These are phyloP conservation scores for Pocillopora verrucosa DNA, from an alignment of 64 coral and sea anemone species.

Conservation along the genomic window DNA sequence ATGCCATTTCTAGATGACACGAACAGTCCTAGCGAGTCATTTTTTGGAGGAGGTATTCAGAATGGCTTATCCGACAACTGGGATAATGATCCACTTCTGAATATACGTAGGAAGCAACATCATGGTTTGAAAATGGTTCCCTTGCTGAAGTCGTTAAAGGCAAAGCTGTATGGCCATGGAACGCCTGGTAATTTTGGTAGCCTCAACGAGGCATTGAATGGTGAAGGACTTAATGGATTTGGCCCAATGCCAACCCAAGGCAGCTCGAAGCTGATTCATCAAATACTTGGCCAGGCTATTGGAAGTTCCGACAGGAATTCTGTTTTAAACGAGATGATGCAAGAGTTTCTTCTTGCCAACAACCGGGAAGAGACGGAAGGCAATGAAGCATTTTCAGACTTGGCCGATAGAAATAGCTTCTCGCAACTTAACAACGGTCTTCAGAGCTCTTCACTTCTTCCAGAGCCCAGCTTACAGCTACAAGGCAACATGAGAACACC, in stretches of 20 bases:
- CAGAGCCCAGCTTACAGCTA: not conserved
- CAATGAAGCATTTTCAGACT: slow-evolving; percentile 74
- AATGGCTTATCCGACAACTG: slow-evolving; percentile 75
- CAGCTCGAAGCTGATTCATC: slow-evolving; percentile 44
- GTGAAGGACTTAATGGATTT: slow-evolving; percentile 46
- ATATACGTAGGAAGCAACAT: slow-evolving; percentile 15
- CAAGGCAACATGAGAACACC: slow-evolving; percentile 4
- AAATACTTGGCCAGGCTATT: slow-evolving; percentile 68
- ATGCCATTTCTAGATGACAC: slow-evolving; percentile 28
- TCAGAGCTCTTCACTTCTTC: not conserved
- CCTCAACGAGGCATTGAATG: slow-evolving; percentile 31
- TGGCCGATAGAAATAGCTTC: slow-evolving; percentile 58
- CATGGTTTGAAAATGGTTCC: slow-evolving; percentile 71
- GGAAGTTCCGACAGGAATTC: slow-evolving; percentile 78
- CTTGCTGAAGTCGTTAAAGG: slow-evolving; percentile 68
- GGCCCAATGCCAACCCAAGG: slow-evolving; percentile 45
- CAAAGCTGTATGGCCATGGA: slow-evolving; percentile 41
- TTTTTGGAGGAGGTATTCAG: not conserved
- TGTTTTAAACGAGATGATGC: slow-evolving; percentile 89
- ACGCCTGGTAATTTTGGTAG: slow-evolving; percentile 13
- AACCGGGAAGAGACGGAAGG: slow-evolving; percentile 65
- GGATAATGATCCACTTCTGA: slow-evolving; percentile 40
- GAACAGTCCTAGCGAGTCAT: slow-evolving; percentile 43
- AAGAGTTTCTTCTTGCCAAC: slow-evolving; percentile 81
- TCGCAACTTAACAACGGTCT: slow-evolving; percentile 20